A percentile compares a stretch with the other conserved stretches of the same genome.
These are phyloP conservation scores for Temnopleurus reevesii DNA, from an alignment of 53 echinoderm and acorn worm species.

Conservation along the genomic window DNA sequence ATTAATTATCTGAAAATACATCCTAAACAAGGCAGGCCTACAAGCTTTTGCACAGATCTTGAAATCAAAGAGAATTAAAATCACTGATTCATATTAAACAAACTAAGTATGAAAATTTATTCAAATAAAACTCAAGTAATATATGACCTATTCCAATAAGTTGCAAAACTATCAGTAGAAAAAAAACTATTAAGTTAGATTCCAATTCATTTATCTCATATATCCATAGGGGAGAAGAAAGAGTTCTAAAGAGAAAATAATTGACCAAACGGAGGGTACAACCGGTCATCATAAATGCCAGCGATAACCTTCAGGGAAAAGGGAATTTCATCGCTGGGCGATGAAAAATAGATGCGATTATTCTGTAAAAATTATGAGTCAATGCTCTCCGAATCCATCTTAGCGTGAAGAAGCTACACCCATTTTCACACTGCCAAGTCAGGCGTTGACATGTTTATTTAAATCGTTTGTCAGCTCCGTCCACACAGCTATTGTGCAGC, in stretches of 20 bases:
- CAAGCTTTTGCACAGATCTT: too few relatives aligned
- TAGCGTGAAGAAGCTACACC: constrained; percentile 6
- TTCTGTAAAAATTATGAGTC: constrained; percentile 30
- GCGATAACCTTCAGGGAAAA: background rate
- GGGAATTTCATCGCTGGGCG: background rate
- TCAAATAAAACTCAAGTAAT: too few relatives aligned
- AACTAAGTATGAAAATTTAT: too few relatives aligned
- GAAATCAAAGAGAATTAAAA: too few relatives aligned
- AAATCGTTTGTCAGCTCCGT: constrained; percentile 19
- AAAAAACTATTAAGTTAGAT: too few relatives aligned
- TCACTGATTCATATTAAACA: too few relatives aligned
- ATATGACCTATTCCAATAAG: too few relatives aligned
- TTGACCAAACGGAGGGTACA: background rate
- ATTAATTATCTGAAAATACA: too few relatives aligned
- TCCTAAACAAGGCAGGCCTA: too few relatives aligned
- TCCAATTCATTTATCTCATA: too few relatives aligned
- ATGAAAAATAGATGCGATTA: constrained; percentile 23
- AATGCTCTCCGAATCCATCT: constrained; percentile 13
- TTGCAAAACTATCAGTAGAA: too few relatives aligned
- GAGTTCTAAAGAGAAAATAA: background rate
- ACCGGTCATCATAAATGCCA: constrained; percentile 3
- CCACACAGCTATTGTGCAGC: constrained; percentile 29
- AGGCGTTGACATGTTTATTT: constrained; percentile 35
- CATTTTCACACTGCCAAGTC: background rate
- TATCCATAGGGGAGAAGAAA: too few relatives aligned